Percentiles rank a stretch among this genome's conserved stretches.
These are phyloP conservation scores for Pogona vitticeps DNA, from an alignment of 2,113 vertebrate species.

Conservation along the genomic window DNA sequence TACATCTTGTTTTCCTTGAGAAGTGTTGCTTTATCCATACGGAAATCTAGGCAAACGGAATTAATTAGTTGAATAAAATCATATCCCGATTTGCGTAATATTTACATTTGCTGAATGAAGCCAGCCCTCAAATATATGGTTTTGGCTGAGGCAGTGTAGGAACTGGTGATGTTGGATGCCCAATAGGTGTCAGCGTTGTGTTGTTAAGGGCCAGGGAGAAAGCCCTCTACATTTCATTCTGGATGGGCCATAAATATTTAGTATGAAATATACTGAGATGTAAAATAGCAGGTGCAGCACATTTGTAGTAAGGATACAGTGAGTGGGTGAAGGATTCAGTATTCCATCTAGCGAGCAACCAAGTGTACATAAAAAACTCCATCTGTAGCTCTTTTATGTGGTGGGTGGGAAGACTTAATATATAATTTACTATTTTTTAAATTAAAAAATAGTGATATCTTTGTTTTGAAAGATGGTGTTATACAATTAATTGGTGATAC, in stretches of 20 bases:
- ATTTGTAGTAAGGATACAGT: slow-evolving; percentile 64
- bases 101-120: background rate
- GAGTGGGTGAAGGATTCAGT: slow-evolving; percentile 68
- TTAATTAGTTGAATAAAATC: background rate
- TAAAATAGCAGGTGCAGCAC: slow-evolving; percentile 75
- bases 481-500: slow-evolving; percentile 64
- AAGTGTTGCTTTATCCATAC: background rate
- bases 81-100: background rate
- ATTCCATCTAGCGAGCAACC: slow-evolving; percentile 67
- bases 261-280: slow-evolving; percentile 62
- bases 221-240: slow-evolving; percentile 19
- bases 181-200: slow-evolving; percentile 63
- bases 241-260: slow-evolving; percentile 72
- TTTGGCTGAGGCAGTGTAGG: accelerated
- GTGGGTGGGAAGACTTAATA: slow-evolving; percentile 30
- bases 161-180: background rate
- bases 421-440: slow-evolving; percentile 60
- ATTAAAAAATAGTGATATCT: slow-evolving; percentile 57
- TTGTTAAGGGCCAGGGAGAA: background rate
- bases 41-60: background rate
- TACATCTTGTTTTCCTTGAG: background rate
- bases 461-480: slow-evolving; percentile 59
- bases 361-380: slow-evolving; percentile 70
- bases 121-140: background rate
- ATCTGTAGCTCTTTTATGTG: slow-evolving; percentile 75